Percentiles rank a stretch among this genome's conserved stretches.
Evolutionary conservation across 1,140 invertebrate genomes (phyloP).

Genomic region (Drosophila persimilis): DNA sequence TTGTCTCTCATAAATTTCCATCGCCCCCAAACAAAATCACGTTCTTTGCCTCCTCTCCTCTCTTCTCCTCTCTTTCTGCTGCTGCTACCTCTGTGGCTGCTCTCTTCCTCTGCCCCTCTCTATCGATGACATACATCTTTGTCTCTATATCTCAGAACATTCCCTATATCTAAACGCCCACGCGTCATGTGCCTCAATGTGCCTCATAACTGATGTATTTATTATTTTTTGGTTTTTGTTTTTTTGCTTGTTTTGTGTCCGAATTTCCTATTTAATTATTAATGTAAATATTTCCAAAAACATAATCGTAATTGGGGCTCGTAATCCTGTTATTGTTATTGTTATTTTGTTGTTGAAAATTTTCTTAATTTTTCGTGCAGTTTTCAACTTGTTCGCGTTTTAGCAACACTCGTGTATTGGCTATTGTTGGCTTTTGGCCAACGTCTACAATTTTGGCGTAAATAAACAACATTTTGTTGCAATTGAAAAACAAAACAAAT

Average conservation of each 20-base stretch:
- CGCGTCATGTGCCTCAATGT: not conserved
- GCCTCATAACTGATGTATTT: constrained; percentile 9
- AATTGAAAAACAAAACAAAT: constrained; percentile 45
- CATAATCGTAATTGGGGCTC: no score
- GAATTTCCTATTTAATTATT: constrained; percentile 37
- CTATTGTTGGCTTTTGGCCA: constrained; percentile 62
- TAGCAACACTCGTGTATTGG: constrained; percentile 31
- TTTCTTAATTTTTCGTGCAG: constrained; percentile 30
- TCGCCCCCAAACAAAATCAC: not conserved
- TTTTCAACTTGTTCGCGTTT: constrained; percentile 34
- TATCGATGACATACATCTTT: constrained; percentile 36
- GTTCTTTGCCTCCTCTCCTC: not conserved
- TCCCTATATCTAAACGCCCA: constrained; percentile 28
- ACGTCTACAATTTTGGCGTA: constrained; percentile 69
- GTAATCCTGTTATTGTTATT: constrained; percentile 8
- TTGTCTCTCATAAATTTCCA: constrained; percentile 73
- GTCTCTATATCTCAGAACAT: constrained; percentile 31
- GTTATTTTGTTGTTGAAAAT: constrained; percentile 9
- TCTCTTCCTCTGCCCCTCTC: not conserved
- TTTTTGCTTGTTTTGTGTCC: constrained; percentile 18
- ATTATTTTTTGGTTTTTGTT: not conserved
- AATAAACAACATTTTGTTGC: constrained; percentile 78
- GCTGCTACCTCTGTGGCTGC: constrained; percentile 15
- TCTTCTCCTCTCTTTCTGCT: constrained; percentile 17
- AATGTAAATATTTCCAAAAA: constrained; percentile 34